Evolutionary conservation across 2,113 vertebrate genomes (phyloP), one percentile per base, ranked within the genome.

Genomic region (Percina caprodes): DNA sequence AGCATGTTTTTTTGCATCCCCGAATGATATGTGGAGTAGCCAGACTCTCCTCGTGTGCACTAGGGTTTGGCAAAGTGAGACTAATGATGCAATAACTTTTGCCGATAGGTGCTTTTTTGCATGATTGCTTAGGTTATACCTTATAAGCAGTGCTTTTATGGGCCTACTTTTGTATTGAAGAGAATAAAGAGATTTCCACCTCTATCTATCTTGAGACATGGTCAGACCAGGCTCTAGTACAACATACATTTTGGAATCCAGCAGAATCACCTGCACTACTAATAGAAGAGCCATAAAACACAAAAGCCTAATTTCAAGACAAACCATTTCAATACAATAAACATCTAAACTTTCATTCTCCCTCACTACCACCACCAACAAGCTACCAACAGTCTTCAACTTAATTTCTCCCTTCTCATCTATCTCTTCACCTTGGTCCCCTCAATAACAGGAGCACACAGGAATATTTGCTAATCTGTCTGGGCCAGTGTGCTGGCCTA

Each of bases 381-480:
- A 74, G 33, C 62, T 33, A 58, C 58, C 67, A 61, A 69, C 82
- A 87, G 84, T 87, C 80, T 83, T 87, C 56, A n/a, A 10, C 51
- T 72, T 60, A 75, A 86, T 74, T 78, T 86, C 77, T 77, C 65
- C 59, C 46, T 62, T 82, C 82, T 79, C 82, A 61, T 80, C 76
- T 68, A 80, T 79, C 79, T 77, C 82, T 81, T 78, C 75, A 76
- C 77, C 77, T 52, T 24, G 33, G 60, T 74, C 77, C 48, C 51
- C 69, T 61, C 76, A 90, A 90, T 77, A 90, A 89, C 80, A 90
- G 82, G 52, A 92, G 90, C 59, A 65, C 76, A 71, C 56, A 89
- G 86, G 90, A 92, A 93, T 48, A 55, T 85, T 18, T 61, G 55
- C 77, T 88, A 93, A 93, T 92, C 91, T 87, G 85, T 88, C 82